Base-by-base conservation (phyloP, 2,797 vertebrate species). In the Brachyalestes nurse region DNA sequence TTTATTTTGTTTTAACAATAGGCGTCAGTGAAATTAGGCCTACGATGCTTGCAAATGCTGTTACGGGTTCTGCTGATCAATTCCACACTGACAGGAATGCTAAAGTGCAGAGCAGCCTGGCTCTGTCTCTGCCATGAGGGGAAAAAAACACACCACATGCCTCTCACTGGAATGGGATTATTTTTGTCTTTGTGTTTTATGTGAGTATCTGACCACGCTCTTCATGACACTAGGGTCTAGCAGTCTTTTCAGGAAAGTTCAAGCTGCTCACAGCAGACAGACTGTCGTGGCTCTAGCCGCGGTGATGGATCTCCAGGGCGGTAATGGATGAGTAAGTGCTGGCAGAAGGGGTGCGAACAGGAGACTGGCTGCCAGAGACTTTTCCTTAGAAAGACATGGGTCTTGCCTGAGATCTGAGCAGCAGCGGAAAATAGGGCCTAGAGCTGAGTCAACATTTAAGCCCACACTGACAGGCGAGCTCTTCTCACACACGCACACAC, bases 281-380 rank as follows among this genome's bases (percentile, higher is more conserved):
- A 25, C 13, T 25, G 12, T 53, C 0, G 14, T 19, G 45, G 45
- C 53, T 53, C 19, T 25, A 13, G 69, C 21, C 51, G 21, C 34
- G 28, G 70, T 17, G 67, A 72, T 38, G 78, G 80, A 60, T 72
- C 60, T 42, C 49, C 57, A 65, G n/a, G 71, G 45, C 72, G 61
- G 65, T 79, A 60, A 79, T 83, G 58, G 69, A 83, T 79, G 74
- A 79, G 77, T 75, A 83, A 83, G 70, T 71, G 72, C 79, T 83
- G 82, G 77, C 77, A 75, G 16, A 64, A 67, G 21, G 47, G 62
- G 13, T 83, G 65, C 38, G 12, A 72, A 72, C 40, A 76, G 66
- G 49, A 79, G 23, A 28, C 69, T 47, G 34, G 62, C 38, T 76
- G 58, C 47, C 42, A 66, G 58, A 28, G 51, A 67, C 23, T 72